These are phyloP conservation scores for Odontesthes bonariensis DNA, from an alignment of 2,113 vertebrate genomes.

Conservation along the genomic window DNA sequence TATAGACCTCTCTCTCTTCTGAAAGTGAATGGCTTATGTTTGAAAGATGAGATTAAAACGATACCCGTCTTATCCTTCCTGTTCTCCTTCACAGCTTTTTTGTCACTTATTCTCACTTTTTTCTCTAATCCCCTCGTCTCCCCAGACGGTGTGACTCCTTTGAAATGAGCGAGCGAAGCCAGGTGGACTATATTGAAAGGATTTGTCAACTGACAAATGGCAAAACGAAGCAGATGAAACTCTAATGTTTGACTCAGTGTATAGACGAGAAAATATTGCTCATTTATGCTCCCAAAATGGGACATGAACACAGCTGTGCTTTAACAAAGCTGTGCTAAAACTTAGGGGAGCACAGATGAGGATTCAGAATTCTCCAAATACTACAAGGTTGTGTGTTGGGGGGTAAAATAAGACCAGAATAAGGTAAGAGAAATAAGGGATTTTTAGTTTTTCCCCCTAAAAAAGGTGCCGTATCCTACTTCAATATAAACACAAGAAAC, in stretches of 20 bases:
- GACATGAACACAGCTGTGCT: slow-evolving; percentile 11
- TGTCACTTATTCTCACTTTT: slow-evolving; percentile 35
- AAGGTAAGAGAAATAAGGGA: too few relatives aligned
- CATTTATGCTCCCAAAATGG: slow-evolving; percentile 33
- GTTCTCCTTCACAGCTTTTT: slow-evolving; percentile 22
- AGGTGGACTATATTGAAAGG: slow-evolving; percentile 74
- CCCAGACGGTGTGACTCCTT: slow-evolving; percentile 71
- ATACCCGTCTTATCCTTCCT: slow-evolving; percentile 46
- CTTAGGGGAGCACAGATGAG: neutral
- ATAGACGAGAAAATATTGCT: slow-evolving; percentile 54
- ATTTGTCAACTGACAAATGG: slow-evolving; percentile 77
- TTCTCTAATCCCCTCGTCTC: slow-evolving; percentile 50
- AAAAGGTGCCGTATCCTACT: too few relatives aligned
- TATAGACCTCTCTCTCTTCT: slow-evolving; percentile 1
- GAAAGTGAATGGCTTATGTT: slow-evolving; percentile 34
- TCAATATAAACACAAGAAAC: too few relatives aligned
- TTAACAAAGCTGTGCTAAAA: slow-evolving; percentile 13
- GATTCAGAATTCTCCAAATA: neutral
- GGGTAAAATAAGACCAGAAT: neutral
- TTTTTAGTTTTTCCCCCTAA: too few relatives aligned
- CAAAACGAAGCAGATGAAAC: slow-evolving; percentile 63
- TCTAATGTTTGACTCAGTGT: slow-evolving; percentile 56
- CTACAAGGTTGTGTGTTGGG: neutral
- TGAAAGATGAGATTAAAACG: slow-evolving; percentile 49
- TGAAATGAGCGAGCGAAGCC: slow-evolving; percentile 67